Percentiles rank a stretch among this genome's conserved stretches.
Conservation (phyloP, 2,113 vertebrate species). For the Eudyptes chrysolophus region DNA sequence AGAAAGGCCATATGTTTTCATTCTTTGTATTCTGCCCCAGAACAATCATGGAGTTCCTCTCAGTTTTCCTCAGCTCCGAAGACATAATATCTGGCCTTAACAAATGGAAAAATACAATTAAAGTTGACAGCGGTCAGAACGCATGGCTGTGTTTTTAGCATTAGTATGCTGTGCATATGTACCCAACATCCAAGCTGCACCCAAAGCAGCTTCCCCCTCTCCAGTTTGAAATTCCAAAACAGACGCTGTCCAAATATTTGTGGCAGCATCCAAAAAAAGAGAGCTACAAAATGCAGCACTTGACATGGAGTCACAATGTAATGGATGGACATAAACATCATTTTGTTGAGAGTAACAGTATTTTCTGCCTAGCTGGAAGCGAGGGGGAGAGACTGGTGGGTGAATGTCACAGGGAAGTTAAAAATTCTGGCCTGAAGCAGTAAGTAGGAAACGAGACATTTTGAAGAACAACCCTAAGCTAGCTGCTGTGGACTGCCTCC, state of each 20-base stretch:
- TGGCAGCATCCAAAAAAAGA: not conserved
- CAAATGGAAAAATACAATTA: not conserved
- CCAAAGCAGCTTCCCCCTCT: not conserved
- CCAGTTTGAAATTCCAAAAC: not conserved
- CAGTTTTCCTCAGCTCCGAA: constrained; percentile 66
- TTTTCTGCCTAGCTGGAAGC: not conserved
- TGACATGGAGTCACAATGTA: not conserved
- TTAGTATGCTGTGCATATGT: not conserved
- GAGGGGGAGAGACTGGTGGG: accelerated
- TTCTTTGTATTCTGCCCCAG: constrained; percentile 75
- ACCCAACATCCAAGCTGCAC: not conserved
- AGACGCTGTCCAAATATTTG: not conserved
- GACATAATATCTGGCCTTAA: constrained; percentile 78
- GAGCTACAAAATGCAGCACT: not conserved
- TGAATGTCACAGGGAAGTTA: not conserved
- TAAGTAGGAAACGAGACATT: not conserved
- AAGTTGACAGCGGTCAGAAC: not conserved
- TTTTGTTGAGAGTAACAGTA: not conserved
- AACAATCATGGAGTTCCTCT: constrained; percentile 85
- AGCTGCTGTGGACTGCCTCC: not conserved
- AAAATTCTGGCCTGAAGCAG: not conserved
- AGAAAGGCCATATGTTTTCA: constrained; percentile 76
- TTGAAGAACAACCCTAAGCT: not conserved
- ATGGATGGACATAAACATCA: not conserved
- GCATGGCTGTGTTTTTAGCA: not conserved